These are phyloP conservation scores for Tupaia chinensis DNA, from an alignment of 2,113 vertebrate genomes.

Conservation along the genomic window DNA sequence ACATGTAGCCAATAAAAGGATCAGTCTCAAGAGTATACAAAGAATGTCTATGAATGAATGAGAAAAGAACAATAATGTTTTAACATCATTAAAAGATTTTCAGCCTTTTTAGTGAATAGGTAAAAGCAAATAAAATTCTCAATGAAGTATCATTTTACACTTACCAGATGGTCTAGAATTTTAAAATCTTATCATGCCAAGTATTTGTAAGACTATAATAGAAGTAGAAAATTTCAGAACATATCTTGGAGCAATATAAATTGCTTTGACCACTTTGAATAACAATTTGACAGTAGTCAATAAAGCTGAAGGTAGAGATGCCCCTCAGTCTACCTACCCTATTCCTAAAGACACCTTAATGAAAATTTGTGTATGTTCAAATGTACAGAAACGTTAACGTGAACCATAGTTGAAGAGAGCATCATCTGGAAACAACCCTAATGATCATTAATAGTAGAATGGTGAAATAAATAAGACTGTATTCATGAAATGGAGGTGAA, in stretches of 20 bases:
- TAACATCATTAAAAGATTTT: slow-evolving; percentile 6
- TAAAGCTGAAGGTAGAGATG: neutral
- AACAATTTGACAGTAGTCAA: neutral
- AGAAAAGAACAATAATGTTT: neutral
- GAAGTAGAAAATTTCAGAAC: neutral
- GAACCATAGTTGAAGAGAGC: neutral
- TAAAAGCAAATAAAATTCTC: neutral
- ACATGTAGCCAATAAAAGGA: neutral
- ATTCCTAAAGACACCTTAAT: neutral
- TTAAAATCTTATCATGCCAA: slow-evolving; percentile 3
- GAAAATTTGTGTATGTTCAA: neutral
- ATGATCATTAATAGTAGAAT: neutral
- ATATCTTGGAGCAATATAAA: neutral
- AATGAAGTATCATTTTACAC: neutral
- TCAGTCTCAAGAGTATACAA: neutral
- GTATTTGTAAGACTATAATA: neutral
- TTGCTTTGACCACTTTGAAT: neutral
- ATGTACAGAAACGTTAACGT: neutral
- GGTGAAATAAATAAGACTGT: neutral
- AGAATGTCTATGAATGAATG: neutral
- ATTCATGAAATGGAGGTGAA: neutral
- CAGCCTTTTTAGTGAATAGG: neutral
- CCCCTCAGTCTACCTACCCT: neutral
- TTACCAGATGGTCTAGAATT: neutral
- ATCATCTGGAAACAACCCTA: neutral